These are phyloP conservation scores for Oscheius sp. DNA, from an alignment of 2,888 invertebrate genomes.

Conservation along the genomic window DNA sequence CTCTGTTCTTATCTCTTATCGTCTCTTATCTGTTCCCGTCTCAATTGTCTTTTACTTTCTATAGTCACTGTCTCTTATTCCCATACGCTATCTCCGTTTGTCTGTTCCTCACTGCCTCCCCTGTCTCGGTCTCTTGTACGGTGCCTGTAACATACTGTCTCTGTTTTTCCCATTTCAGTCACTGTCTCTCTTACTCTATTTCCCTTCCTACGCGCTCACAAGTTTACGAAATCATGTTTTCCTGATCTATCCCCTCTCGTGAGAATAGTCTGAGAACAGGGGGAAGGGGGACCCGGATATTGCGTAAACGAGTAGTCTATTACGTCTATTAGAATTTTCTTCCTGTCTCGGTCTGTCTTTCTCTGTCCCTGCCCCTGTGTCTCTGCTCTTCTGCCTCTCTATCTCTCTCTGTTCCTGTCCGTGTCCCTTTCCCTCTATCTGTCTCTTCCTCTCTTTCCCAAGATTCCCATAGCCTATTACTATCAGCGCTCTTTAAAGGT, in stretches of 20 bases:
- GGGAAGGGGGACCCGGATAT: not conserved
- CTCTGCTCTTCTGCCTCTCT: not conserved
- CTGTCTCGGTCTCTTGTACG: not conserved
- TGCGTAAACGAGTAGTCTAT: not conserved
- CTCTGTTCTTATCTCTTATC: no score
- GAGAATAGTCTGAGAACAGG: no score
- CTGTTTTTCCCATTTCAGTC: not conserved
- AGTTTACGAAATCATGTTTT: not conserved
- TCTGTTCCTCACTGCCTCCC: not conserved
- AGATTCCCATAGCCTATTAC: no score
- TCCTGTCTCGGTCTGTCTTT: not conserved
- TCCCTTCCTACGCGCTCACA: not conserved
- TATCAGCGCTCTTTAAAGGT: not conserved
- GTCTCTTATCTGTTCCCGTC: no score
- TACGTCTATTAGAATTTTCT: not conserved
- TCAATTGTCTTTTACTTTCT: no score
- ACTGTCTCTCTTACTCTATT: not conserved
- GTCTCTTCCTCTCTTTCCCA: not conserved
- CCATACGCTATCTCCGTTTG: not conserved
- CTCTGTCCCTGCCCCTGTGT: not conserved
- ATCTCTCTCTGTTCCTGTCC: no score
- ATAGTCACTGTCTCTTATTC: no score
- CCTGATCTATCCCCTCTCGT: not conserved
- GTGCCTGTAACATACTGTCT: not conserved
- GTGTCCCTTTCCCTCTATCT: no score